Evolutionary conservation across 2,888 invertebrate genomes (phyloP), one percentile per base, ranked within the genome.

Genomic region (Sicus ferrugineus): DNA sequence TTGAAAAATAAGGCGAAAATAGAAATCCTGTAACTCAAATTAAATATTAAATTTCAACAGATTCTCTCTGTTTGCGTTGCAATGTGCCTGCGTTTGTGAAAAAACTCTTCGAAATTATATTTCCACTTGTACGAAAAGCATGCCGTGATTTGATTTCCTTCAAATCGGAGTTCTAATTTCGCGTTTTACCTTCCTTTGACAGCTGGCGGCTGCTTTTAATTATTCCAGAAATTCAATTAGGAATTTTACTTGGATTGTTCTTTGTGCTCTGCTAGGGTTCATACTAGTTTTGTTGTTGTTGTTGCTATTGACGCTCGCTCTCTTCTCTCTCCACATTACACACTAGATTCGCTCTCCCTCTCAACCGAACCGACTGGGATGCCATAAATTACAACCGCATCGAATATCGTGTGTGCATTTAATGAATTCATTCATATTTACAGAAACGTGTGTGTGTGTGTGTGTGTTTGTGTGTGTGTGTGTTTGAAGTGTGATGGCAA

Each of bases 241-340:
- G 64, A 64, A 69, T 64, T 63, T 64, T 64, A 68, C 63, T 68
- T 65, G 59, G 50, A 16, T 64, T 42, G 64, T 65, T 69, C 59
- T 63, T 14, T 62, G 62, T 62, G 31, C 54, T 56, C 16, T 46
- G 31, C 30, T 2, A 14, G 23, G 61, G 4, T 26, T 16, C 23
- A 46, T 19, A 38, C 23, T 59, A 52, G 59, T 50, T 31, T 67
- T 68, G 14, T 61, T 42, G 30, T 52, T 67, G 42, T 28, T 61
- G 62, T 61, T 59, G 16, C 26, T 34, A 21, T 64, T 65, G 54
- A 21, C n/a, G 48, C 28, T 14, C 21, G 50, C 26, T 50, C 30
- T 19, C 7, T 52, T 9, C 38, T 50, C 26, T 42, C n/a, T 54
- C 16, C 30, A 4, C 54, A 54, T 11, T 16, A 0, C 11, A 9